Evolutionary conservation across 2,113 vertebrate species (phyloP).

Genomic region (Bubo blakistoni): DNA sequence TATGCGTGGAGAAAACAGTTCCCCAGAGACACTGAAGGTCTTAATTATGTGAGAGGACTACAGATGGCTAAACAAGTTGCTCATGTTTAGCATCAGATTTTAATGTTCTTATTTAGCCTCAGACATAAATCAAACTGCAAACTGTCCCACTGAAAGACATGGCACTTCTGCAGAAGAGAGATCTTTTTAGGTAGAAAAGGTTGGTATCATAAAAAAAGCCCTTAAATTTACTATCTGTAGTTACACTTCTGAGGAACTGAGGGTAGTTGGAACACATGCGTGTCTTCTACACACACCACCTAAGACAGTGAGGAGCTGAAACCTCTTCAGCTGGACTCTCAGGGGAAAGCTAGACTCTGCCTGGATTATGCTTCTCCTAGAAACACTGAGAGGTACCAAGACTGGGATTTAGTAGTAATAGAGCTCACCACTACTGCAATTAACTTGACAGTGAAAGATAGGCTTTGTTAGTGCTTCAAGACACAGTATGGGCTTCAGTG

Average conservation of each 20-base stretch:
- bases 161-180: not conserved
- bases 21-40: not conserved
- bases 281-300: not conserved
- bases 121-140: not conserved
- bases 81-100: not conserved
- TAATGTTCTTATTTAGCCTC: not conserved
- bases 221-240: not conserved
- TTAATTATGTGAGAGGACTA: not conserved
- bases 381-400: not conserved
- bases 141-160: not conserved
- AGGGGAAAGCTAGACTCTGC: not conserved
- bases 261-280: not conserved
- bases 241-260: not conserved
- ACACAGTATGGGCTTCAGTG: not conserved
- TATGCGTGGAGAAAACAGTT: not conserved
- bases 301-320: not conserved
- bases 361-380: not conserved
- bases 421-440: not conserved
- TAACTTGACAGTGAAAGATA: not conserved
- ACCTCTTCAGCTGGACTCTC: not conserved
- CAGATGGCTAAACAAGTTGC: not conserved
- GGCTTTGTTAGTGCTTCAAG: not conserved
- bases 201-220: not conserved
- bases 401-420: not conserved
- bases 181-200: not conserved